Base-by-base conservation (phyloP, 2,888 invertebrate genomes). In the Salticus scenicus region DNA sequence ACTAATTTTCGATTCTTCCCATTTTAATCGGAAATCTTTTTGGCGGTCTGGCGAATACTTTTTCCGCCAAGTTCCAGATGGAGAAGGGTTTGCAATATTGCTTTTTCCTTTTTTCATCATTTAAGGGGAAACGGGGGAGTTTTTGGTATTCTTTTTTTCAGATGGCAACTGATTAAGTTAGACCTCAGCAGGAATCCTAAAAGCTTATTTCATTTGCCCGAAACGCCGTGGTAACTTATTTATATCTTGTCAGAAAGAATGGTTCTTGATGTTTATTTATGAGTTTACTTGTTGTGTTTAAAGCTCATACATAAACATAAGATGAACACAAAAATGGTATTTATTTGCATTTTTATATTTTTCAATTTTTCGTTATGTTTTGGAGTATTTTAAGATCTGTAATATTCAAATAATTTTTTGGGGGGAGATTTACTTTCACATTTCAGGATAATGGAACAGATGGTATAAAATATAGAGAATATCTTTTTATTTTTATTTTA, bases 11-110 rank as follows among this genome's bases (percentile, higher is more conserved):
- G 71, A 72, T 72, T 79, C 41, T 66, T 71, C 64, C 71, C 31
- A 37, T 20, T 63, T 71, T 79, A 79, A 79, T 72, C 79, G 79
- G 64, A 79, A 79, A 79, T 72, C 63, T 79, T 64, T 72, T 72
- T 79, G 66, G 41, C 63, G 42, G 64, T 20, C 72, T 37, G 70
- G 41, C 33, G 41, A 66, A 27, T 42, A 33, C 42, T 69, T 27
- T 77, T 79, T 66, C 64, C 71, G 70, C n/a, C 77, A 42, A 41
- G 37, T 24, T 24, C 24, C 57, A 20, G 57, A 4, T 37, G 37
- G 64, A 67, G 63, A 20, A 63, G 17, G 14, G 31, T 51, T 63
- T 70, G 37, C 28, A n/a, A 37, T 17, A 4, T 24, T 37, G 31
- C 37, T 71, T 69, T 28, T 42, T 66, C 8, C 10, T 66, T 75